A percentile compares a stretch with the other conserved stretches of the same genome.
These are phyloP conservation scores for Xanthia icteritia DNA, from an alignment of 2,888 invertebrate species.

Conservation along the genomic window DNA sequence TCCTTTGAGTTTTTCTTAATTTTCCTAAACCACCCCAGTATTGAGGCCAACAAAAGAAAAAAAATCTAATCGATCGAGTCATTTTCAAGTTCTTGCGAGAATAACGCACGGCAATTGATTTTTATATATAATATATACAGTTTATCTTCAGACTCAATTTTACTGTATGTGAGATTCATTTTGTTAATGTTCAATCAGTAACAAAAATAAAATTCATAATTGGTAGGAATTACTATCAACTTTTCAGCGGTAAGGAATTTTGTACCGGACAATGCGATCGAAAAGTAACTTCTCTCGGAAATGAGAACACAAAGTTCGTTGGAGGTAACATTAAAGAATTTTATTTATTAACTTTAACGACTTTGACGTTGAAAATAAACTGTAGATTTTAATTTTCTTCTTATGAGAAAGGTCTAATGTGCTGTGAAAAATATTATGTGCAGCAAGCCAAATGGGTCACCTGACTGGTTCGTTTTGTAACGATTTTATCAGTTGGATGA, in stretches of 20 bases:
- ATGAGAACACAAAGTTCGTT: slow-evolving; percentile 26
- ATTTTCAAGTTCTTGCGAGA: no score
- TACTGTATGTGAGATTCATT: not conserved
- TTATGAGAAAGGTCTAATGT: not conserved
- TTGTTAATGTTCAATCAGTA: not conserved
- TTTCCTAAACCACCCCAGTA: no score
- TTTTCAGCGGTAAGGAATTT: slow-evolving; percentile 15
- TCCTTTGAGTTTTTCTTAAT: no score
- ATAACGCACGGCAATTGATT: no score
- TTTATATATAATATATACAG: no score
- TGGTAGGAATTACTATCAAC: not conserved
- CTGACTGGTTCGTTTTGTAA: slow-evolving; percentile 2
- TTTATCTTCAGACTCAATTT: not conserved
- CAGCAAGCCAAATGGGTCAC: slow-evolving; percentile 1
- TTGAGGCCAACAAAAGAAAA: no score
- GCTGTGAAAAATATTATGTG: slow-evolving; percentile 10
- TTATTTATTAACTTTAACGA: slow-evolving; percentile 47
- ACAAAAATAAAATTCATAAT: not conserved
- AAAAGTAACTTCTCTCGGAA: slow-evolving; percentile 23
- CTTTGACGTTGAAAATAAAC: slow-evolving; percentile 16
- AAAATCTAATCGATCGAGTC: no score
- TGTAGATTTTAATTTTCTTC: not conserved
- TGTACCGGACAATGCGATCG: slow-evolving; percentile 16
- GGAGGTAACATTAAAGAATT: slow-evolving; percentile 38
- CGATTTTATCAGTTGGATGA: slow-evolving; percentile 13